Base-by-base conservation (phyloP, 2,888 invertebrate species). In the Podabrus alpinus region DNA sequence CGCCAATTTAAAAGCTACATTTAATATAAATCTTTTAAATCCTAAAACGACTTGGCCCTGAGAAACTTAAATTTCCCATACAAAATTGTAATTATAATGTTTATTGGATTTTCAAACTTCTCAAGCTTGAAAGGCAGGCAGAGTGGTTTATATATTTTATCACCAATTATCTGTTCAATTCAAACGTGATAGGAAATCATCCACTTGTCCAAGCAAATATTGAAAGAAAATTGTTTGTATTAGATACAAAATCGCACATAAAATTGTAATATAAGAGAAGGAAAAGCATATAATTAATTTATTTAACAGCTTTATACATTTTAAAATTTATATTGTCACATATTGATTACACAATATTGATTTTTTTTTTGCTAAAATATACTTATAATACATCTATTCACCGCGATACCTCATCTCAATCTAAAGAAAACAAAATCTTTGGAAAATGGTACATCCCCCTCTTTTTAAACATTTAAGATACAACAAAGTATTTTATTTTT, bases 281-380 rank as follows among this genome's bases (percentile, higher is more conserved):
- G n/a, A 83, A 83, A 84, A 84, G 84, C 84, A 81, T 83, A 82
- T 79, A 82, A 82, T 85, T 83, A 83, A 83, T 84, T 83, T 81
- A 83, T 83, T 82, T 83, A 85, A 84, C 84, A 84, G 82, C 82
- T 82, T 83, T 81, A 81, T 79, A 80, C 81, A 77, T 71, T 79
- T 79, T 78, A 16, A 82, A 77, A 76, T 84, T 83, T 83, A 85
- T 86, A 86, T 86, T 86, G 86, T 86, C 86, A 85, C 84, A 85
- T 84, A 84, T 81, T 85, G 85, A 85, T 86, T 86, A 86, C 83
- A 84, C 66, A 74, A 19, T 64, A 73, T 69, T 72, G 73, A 74
- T 72, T 79, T 45, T 45, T n/a, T n/a, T 45, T 78, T 79, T 80
- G 80, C 80, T 81, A 80, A 80, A 81, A 80, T 80, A 79, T 79